Conservation (phyloP, 2,113 vertebrate genomes). For the Cryptotis parvus region DNA sequence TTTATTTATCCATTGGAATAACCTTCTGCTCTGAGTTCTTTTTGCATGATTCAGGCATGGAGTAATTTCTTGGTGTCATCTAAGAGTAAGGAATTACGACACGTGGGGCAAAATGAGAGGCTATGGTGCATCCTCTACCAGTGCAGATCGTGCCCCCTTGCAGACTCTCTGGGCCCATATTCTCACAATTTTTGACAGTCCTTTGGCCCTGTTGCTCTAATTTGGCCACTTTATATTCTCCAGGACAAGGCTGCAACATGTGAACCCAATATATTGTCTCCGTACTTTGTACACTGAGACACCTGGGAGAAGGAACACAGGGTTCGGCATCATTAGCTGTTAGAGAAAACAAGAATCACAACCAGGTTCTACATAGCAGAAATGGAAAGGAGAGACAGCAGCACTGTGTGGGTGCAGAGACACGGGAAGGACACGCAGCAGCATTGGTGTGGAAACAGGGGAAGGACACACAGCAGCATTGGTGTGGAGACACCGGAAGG, state of each 20-base stretch:
- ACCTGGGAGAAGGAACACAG: not conserved
- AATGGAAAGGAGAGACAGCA: constrained; percentile 27
- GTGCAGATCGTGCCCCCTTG: not conserved
- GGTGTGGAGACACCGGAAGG: too few species aligned
- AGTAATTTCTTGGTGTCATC: constrained; percentile 8
- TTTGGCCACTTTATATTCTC: not conserved
- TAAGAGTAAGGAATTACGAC: not conserved
- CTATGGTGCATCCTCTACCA: not conserved
- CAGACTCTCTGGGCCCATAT: not conserved
- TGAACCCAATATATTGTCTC: not conserved
- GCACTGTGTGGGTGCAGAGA: not conserved
- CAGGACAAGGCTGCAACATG: not conserved
- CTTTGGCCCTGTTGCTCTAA: not conserved
- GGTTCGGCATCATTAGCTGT: not conserved
- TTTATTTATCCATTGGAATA: not conserved
- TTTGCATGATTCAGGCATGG: not conserved
- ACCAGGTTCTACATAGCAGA: not conserved
- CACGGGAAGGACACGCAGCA: too few species aligned
- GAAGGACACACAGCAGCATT: too few species aligned
- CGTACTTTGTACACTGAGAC: not conserved
- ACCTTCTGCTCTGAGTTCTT: not conserved
- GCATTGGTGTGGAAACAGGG: too few species aligned
- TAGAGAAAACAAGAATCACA: not conserved
- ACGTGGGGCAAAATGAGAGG: not conserved
- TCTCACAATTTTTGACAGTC: not conserved